A percentile compares a stretch with the other conserved stretches of the same genome.
These are phyloP conservation scores for Antedon mediterranea DNA, from an alignment of 53 echinoderm and acorn worm genomes.

Conservation along the genomic window DNA sequence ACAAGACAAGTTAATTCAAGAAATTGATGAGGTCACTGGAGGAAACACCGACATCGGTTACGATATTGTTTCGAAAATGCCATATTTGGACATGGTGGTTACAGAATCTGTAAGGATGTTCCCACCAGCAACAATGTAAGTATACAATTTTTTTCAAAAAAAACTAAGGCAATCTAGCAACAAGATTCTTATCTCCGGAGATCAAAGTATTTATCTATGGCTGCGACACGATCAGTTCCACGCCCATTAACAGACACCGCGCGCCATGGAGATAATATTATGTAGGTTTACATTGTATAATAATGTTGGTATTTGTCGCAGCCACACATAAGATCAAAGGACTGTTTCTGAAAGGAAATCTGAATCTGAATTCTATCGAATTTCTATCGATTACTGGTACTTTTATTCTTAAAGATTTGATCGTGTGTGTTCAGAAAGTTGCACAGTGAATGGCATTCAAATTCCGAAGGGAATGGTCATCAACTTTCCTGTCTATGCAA, in stretches of 20 bases:
- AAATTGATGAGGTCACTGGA: constrained; percentile 21
- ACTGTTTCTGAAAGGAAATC: too few species aligned
- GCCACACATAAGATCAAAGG: too few species aligned
- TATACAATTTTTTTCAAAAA: background rate
- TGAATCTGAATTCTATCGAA: too few species aligned
- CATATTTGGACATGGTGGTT: constrained; percentile 26
- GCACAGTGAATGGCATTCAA: background rate
- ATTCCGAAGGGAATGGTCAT: constrained; percentile 2
- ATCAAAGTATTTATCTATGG: too few species aligned
- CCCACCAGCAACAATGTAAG: constrained; percentile 22
- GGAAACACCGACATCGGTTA: constrained; percentile 1
- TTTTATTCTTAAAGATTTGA: background rate
- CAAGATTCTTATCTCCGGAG: too few species aligned
- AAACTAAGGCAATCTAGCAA: too few species aligned
- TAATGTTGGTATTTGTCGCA: too few species aligned
- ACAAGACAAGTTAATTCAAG: constrained; percentile 28
- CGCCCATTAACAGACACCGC: too few species aligned
- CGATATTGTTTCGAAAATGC: background rate
- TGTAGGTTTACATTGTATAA: too few species aligned
- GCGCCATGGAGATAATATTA: too few species aligned
- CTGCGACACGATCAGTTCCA: too few species aligned
- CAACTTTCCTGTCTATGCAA: background rate
- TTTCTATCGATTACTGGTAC: too few species aligned
- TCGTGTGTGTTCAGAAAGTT: background rate
- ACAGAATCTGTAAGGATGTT: constrained; percentile 25